Conservation (phyloP, 2,797 vertebrate genomes). For the Oryzias sinensis region DNA sequence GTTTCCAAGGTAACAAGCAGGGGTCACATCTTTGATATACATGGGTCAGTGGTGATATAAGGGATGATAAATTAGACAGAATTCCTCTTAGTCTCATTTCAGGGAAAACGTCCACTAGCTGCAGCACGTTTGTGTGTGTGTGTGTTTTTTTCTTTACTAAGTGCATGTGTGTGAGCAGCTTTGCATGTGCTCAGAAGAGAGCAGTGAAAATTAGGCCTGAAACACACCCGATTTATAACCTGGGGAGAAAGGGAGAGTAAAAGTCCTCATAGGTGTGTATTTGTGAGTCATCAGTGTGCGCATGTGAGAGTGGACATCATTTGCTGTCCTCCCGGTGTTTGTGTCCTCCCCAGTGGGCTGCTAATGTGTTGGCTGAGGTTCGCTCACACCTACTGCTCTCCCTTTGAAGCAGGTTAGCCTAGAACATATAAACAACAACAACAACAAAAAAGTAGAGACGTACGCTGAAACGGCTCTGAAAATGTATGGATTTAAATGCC, state of each 20-base stretch:
- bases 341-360: conserved; percentile 38
- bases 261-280: conserved; percentile 24
- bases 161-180: conserved; percentile 6
- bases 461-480: too few relatives aligned
- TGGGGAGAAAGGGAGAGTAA: conserved; percentile 59
- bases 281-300: conserved; percentile 22
- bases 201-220: conserved; percentile 69
- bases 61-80: conserved; percentile 75
- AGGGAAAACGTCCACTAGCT: conserved; percentile 53
- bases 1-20: conserved; percentile 94
- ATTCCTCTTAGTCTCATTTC: conserved; percentile 67
- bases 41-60: conserved; percentile 77
- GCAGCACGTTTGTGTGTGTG: conserved; percentile 1
- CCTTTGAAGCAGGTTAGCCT: conserved; percentile 30
- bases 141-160: not conserved
- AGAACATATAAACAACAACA: conserved; percentile 1
- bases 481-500: too few relatives aligned
- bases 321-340: conserved; percentile 44
- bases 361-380: conserved; percentile 50
- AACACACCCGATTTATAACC: conserved; percentile 65
- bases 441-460: too few relatives aligned
- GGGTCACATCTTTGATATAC: conserved; percentile 80
- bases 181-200: conserved; percentile 55
- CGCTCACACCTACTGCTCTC: conserved; percentile 31
- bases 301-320: conserved; percentile 49